Conservation (phyloP, 2,797 vertebrate genomes). For the Alosa sapidissima region DNA sequence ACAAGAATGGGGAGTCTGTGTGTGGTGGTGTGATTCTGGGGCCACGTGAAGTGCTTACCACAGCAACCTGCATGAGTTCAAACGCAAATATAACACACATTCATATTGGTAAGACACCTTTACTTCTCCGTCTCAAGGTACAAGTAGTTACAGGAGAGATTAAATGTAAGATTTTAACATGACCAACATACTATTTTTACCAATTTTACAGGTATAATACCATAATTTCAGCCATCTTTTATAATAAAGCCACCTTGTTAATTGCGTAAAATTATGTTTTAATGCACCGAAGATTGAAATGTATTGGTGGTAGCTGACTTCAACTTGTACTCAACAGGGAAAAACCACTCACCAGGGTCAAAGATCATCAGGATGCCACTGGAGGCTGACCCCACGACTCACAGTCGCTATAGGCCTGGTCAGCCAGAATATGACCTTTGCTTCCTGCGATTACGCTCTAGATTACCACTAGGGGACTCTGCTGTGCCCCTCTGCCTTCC, state of each 20-base stretch:
- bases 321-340: background rate
- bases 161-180: background rate
- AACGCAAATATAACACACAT: slow-evolving; percentile 53
- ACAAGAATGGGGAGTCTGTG: slow-evolving; percentile 62
- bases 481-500: slow-evolving; percentile 80
- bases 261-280: background rate
- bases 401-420: slow-evolving; percentile 63
- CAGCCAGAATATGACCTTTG: slow-evolving; percentile 75
- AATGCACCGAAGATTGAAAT: background rate
- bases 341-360: background rate
- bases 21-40: slow-evolving; percentile 83
- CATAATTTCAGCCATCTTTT: background rate
- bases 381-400: slow-evolving; percentile 52
- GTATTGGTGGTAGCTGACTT: background rate
- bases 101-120: slow-evolving; percentile 63
- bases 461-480: slow-evolving; percentile 58
- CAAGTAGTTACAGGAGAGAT: background rate
- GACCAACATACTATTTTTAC: too few relatives aligned
- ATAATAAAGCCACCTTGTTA: too few relatives aligned
- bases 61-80: slow-evolving; percentile 74
- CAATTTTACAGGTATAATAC: background rate
- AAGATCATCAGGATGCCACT: background rate
- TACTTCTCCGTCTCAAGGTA: background rate
- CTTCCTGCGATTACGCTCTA: slow-evolving; percentile 73
- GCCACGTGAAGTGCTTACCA: slow-evolving; percentile 76